phyloP scores from a whole-genome alignment of 1,140 invertebrate genomes.

The Solenopsis invicta region DNA sequence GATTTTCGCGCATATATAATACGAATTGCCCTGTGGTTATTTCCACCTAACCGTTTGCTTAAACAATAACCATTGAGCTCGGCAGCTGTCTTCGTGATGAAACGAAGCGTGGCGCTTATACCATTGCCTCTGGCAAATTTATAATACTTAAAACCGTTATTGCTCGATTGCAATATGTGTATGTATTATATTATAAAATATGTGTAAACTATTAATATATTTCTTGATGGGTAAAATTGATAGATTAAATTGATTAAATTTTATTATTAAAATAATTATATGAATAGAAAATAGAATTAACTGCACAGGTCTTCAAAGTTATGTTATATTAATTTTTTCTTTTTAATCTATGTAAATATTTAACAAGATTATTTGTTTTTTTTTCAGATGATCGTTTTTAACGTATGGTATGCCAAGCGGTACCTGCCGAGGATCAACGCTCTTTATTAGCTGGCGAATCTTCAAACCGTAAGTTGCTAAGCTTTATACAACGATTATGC shows the following conservation, averaged over 20 bases:
- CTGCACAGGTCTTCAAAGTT: neutral
- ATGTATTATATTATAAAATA: neutral
- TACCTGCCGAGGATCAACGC: neutral
- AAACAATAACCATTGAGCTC: constrained; percentile 64
- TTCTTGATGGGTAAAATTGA: neutral
- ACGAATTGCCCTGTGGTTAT: constrained; percentile 61
- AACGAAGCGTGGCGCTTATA: constrained; percentile 10
- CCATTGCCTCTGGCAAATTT: constrained; percentile 13
- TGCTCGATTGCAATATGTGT: neutral
- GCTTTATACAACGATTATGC: constrained; percentile 26
- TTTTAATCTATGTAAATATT: neutral
- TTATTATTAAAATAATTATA: neutral
- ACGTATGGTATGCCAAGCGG: neutral
- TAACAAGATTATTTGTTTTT: constrained; percentile 7
- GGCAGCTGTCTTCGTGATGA: constrained; percentile 30
- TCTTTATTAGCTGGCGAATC: constrained; percentile 7
- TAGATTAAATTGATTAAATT: neutral
- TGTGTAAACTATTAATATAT: neutral
- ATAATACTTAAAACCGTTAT: neutral
- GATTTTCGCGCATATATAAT: constrained; percentile 29
- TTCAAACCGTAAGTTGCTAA: constrained; percentile 24
- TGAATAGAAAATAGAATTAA: neutral
- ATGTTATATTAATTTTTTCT: neutral
- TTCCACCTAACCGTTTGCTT: constrained; percentile 61
- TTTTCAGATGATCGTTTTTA: constrained; percentile 18